Evolutionary conservation across 2,797 vertebrate genomes (phyloP).

Genomic region (Microctenopoma stevenorrisi): DNA sequence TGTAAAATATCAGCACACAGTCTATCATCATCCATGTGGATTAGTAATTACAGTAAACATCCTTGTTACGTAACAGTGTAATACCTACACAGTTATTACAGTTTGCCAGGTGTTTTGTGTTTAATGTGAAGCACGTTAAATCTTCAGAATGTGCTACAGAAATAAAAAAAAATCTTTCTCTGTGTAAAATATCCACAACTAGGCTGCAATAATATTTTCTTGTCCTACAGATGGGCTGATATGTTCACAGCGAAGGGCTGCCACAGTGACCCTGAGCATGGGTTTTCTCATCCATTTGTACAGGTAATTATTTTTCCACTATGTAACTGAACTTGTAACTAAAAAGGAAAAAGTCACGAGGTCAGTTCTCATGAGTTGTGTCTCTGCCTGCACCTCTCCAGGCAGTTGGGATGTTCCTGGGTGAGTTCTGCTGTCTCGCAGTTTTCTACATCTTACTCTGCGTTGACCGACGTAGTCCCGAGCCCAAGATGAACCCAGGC

Average conservation of each 20-base stretch:
- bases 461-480: constrained; percentile 74
- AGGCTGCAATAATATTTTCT: constrained; percentile 12
- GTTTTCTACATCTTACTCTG: constrained; percentile 89
- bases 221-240: constrained; percentile 89
- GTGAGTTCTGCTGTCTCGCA: constrained; percentile 90
- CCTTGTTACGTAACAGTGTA: no score
- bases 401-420: constrained; percentile 96
- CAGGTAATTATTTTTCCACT: constrained; percentile 82
- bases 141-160: no score
- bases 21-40: neutral
- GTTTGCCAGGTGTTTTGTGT: no score
- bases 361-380: neutral
- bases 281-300: constrained; percentile 91
- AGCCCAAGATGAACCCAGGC: constrained; percentile 79
- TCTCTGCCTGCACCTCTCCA: constrained; percentile 48
- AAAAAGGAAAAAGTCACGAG: no score
- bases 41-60: neutral
- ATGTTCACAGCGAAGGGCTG: constrained; percentile 86
- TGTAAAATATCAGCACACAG: neutral
- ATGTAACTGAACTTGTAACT: no score
- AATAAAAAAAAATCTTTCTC: no score
- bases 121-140: no score
- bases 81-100: no score
- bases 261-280: constrained; percentile 64
- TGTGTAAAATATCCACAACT: constrained; percentile 2